Base-by-base conservation (phyloP, 2,888 invertebrate genomes). In the Heliconius charithonia region DNA sequence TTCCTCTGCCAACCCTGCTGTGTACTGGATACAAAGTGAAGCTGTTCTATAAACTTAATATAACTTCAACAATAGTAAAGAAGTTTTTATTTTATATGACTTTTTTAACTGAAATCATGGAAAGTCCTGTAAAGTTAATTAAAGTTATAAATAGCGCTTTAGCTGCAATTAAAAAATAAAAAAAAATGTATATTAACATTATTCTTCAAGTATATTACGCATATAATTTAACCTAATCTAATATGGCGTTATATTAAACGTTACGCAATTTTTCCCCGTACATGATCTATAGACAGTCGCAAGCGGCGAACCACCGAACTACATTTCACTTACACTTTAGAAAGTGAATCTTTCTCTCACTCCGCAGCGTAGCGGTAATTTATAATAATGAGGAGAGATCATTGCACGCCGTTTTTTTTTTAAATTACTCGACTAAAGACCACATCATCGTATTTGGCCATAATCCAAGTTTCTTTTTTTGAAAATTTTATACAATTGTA, bases 341-440 rank as follows among this genome's bases (percentile, higher is more conserved):
- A 93, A 93, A 94, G 93, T 83, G 88, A 92, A 84, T 90, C 91
- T 92, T 94, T 93, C 92, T 93, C 93, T 93, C 93, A 92, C 93
- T 93, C 84, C 84, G 86, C 84, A 86, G 85, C 88, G 83, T 84
- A 86, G 85, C 88, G 83, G 89, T 91, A 92, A 92, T 93, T 91
- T 91, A 88, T 90, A 90, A 87, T 92, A 91, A 92, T 88, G 90
- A 90, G 87, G 91, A 91, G 91, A 93, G 91, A 92, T 92, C 90
- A 91, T 91, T 90, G 91, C 87, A 89, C 91, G 86, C 82, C 82
- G 87, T 90, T 91, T 91, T 32, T 32, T 32, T 32, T 89, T 90
- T 90, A 89, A 91, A 90, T 90, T 86, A 87, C 87, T 87, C 82
- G 84, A 86, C 86, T 88, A 85, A 88, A 89, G 84, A 81, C 80